Evolutionary conservation across 2,113 vertebrate genomes (phyloP).

Genomic region (Vidua chalybeata): DNA sequence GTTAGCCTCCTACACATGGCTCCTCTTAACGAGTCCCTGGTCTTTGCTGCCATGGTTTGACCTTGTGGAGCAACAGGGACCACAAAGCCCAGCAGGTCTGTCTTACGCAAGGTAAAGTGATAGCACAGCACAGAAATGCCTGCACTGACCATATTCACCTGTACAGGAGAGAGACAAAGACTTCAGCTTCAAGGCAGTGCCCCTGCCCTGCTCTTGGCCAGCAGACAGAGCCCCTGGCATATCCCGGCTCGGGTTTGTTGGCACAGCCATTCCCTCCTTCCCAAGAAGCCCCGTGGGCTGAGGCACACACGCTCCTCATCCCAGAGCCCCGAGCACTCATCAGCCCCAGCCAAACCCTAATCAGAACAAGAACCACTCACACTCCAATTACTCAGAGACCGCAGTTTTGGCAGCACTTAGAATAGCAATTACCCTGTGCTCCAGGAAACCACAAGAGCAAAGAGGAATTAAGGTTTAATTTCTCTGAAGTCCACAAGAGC

Average conservation of each 20-base stretch:
- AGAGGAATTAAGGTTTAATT: constrained; percentile 26
- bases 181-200: neutral
- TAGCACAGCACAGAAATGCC: neutral
- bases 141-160: accelerated
- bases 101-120: accelerated
- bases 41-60: neutral
- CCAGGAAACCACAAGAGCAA: constrained; percentile 52
- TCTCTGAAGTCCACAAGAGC: constrained; percentile 2
- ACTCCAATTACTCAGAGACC: constrained; percentile 26
- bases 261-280: neutral
- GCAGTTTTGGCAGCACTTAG: constrained; percentile 9
- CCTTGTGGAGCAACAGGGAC: neutral
- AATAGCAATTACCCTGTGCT: constrained; percentile 4
- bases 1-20: accelerated
- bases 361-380: constrained; percentile 7
- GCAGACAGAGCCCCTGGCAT: neutral
- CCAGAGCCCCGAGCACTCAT: neutral
- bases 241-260: neutral
- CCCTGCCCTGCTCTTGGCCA: neutral
- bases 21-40: accelerated
- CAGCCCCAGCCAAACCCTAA: neutral
- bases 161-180: neutral
- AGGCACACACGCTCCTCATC: neutral
- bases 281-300: neutral
- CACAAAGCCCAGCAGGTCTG: neutral